Evolutionary conservation across 1,140 invertebrate species (phyloP), one percentile per base, ranked within the genome.

Genomic region (Sarcophaga bullata): DNA sequence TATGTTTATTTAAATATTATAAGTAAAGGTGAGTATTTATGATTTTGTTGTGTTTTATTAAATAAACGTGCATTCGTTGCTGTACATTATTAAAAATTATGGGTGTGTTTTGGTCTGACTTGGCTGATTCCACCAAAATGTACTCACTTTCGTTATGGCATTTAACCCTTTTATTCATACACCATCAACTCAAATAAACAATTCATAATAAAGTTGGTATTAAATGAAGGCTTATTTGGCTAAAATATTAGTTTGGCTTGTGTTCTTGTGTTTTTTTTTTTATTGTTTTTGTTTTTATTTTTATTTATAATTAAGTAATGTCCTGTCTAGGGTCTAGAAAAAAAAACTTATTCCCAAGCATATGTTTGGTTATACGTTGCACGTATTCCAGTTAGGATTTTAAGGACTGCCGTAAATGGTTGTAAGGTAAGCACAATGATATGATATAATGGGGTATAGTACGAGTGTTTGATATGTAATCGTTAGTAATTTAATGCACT

Each of bases 281-380:
- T n/a, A 37, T 47, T 15, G 47, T 58, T 73, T 46, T 76, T 76
- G n/a, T n/a, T n/a, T n/a, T n/a, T n/a, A n/a, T 46, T 76, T 76
- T 0, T 37, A 37, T 37, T 76, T 76, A 76, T 76, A 76, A 76
- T 76, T 76, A 76, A 76, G 17, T 76, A 76, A 76, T 76, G 73
- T 49, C 46, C 4, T 17, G 46, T 8, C 73, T 25, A 8, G 73
- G 13, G 47, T 76, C 73, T 76, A 76, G n/a, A n/a, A n/a, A n/a
- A n/a, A n/a, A n/a, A n/a, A n/a, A n/a, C n/a, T n/a, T n/a, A n/a
- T n/a, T n/a, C n/a, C n/a, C 62, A 19, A 19, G 8, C 62, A 68
- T 19, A 68, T 19, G n/a, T n/a, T n/a, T n/a, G 62, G 17, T 68
- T 8, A 68, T 19, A 10, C 50, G 9, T 1, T 9, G 8, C 50